Base-by-base conservation (phyloP, 2,113 vertebrate genomes). In the Podarcis muralis region DNA sequence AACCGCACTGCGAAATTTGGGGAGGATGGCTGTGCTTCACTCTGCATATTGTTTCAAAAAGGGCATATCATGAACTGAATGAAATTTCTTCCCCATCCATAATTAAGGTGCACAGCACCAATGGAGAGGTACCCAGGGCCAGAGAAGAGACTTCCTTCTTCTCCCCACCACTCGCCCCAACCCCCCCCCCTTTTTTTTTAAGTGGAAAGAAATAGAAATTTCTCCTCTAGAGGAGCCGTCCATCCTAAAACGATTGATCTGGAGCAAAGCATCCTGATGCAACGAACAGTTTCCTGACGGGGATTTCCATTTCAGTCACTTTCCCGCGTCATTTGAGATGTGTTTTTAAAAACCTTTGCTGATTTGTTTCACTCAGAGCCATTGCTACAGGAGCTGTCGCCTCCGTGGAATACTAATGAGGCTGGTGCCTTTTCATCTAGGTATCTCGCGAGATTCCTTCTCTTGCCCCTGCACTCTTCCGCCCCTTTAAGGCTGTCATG, bases 341-440 rank as follows among this genome's bases (percentile, higher is more conserved):
- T 18, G 8, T n/a, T 77, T 66, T 77, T 48, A 48, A 81, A 85
- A 85, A 53, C 25, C 76, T 69, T 53, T 65, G n/a, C 80, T 82
- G 79, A 83, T 87, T 87, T 69, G 80, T 78, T 90, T 87, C 66
- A 6, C 85, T 75, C 59, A 13, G 81, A 9, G 48, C 18, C 4
- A 6, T 25, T 57, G 59, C 23, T 53, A n/a, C 62, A 83, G 69
- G 22, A 35, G n/a, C 65, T 3, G 6, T 12, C 11, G 22, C 74
- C 27, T 68, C 18, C 6, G 13, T 16, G 0, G 85, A 83, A 83
- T 83, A 40, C 22, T 83, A 90, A 86, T n/a, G 35, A 40, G n/a
- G 43, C 59, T 9, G 30, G 9, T 72, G 35, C 69, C 16, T 68
- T 35, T 77, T 69, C 62, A 25, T 37, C 72, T 4, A 25, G 23